Evolutionary conservation across 2,113 vertebrate species (phyloP), one percentile per base, ranked within the genome.

Genomic region (Trogon surrucura): DNA sequence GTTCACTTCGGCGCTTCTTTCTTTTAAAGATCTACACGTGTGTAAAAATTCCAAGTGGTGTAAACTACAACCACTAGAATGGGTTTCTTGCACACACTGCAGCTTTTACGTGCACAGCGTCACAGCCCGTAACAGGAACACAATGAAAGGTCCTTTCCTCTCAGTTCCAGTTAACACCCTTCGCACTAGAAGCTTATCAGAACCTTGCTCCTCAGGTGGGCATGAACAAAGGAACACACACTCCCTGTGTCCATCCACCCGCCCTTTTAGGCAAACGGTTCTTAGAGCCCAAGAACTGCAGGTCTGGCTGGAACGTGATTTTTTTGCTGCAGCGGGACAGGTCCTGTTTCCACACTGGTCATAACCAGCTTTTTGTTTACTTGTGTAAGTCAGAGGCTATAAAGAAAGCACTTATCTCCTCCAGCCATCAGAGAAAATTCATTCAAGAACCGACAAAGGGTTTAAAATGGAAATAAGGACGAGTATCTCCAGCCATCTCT

Each of bases 401-500:
- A 88, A 85, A 91, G 32, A 36, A 48, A 85, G 74, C 25, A 7
- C 64, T 88, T 88, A 93, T 91, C 91, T 85, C 74, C 14, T 15
- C 26, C 19, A 67, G 74, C 25, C 58, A 93, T 93, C 91, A 2
- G 51, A 72, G 69, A 81, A 66, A 75, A 77, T 53, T 66, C 80
- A 91, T 80, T 62, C 47, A 91, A 47, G 44, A 88, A 51, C 44
- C 57, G 36, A 71, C 5, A 66, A 79, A 90, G 67, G 2, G 57
- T 27, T 95, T 50, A 18, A 65, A 56, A 80, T 14, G 58, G 81
- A 85, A 95, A 93, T 80, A 93, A 34, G 66, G 19, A 9, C 71
- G 22, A 71, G 69, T 62, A 80, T 93, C 84, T 85, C 69, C 80
- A 78, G 84, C 80, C 91, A 64, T 67, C 91, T 88, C 88, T 53